Conservation (phyloP, 2,888 invertebrate genomes). For the Barypeithes pellucidus region DNA sequence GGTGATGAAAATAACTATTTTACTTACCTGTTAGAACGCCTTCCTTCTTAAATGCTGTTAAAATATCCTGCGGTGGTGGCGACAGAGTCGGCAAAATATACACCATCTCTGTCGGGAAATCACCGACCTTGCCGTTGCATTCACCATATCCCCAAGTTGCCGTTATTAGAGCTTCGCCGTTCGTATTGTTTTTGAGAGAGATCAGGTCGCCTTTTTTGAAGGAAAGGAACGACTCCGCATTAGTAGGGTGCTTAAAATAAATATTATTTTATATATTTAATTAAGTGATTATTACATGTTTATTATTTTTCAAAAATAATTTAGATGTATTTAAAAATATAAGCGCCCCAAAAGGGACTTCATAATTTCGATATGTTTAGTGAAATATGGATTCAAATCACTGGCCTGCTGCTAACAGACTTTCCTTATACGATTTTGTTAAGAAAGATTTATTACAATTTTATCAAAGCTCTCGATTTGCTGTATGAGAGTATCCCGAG, state of each 20-base stretch:
- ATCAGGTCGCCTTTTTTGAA: conserved; percentile 86
- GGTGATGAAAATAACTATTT: too few species aligned
- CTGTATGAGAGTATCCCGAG: too few species aligned
- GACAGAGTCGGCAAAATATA: conserved; percentile 89
- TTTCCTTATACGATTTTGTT: too few species aligned
- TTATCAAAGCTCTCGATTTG: too few species aligned
- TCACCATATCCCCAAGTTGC: conserved; percentile 83
- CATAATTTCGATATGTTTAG: too few species aligned
- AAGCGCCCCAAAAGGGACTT: too few species aligned
- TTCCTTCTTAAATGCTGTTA: conserved; percentile 79
- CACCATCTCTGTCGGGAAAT: conserved; percentile 90
- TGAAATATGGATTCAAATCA: too few species aligned
- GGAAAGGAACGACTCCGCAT: conserved; percentile 75
- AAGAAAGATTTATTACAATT: too few species aligned
- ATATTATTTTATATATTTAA: conserved; percentile 46
- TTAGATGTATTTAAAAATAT: too few species aligned
- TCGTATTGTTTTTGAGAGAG: conserved; percentile 81
- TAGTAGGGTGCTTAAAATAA: conserved; percentile 69
- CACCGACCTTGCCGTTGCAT: conserved; percentile 81
- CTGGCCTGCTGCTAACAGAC: too few species aligned
- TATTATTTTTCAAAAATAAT: too few species aligned
- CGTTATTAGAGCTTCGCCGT: conserved; percentile 83
- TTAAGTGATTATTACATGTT: not conserved
- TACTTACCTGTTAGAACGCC: conserved; percentile 62
- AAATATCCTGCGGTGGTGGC: conserved; percentile 80